Evolutionary conservation across 1,140 invertebrate genomes (phyloP), one percentile per base, ranked within the genome.

Genomic region (Saccostrea echinata): DNA sequence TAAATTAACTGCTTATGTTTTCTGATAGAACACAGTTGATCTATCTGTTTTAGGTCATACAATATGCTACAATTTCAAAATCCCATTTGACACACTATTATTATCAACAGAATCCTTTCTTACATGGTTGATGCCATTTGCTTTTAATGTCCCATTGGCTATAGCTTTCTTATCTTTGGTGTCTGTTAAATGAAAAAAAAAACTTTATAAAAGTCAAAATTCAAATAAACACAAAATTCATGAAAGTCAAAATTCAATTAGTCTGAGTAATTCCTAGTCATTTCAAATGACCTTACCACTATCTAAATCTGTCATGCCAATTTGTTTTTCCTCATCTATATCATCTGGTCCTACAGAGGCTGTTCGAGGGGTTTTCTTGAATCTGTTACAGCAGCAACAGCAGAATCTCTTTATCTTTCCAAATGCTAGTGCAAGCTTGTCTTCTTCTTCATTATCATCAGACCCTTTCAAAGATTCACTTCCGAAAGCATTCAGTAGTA

Each of bases 401-500:
- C 85, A 91, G 0, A 93, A 30, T 8, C 92, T 71, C 85, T 90
- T 90, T 16, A 94, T 87, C 30, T 91, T 81, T 1, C 88, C 43
- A 18, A 92, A 91, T 52, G 92, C 93, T 52, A 91, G 68, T 16
- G 86, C 87, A 0, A 94, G 88, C 84, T 91, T 92, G 61, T 90
- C 91, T 12, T 87, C 88, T 52, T 94, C 93, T 35, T 90, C 86
- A 57, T 88, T 88, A 92, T 98, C 97, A 95, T 98, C 97, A 93
- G 97, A 97, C 84, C 97, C 97, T 90, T 97, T 96, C 13, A 94
- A 81, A 43, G 90, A 91, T 84, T 95, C 94, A 82, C 98, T 98
- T 94, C 98, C 98, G 95, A 99, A 99, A 95, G 99, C 99, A 95
- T 97, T 98, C 96, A 99, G 97, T 96, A 99, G 97, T 97, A 99